A percentile compares a stretch with the other conserved stretches of the same genome.
Evolutionary conservation across 1,140 invertebrate species (phyloP).

Genomic region (Grapholita molesta): DNA sequence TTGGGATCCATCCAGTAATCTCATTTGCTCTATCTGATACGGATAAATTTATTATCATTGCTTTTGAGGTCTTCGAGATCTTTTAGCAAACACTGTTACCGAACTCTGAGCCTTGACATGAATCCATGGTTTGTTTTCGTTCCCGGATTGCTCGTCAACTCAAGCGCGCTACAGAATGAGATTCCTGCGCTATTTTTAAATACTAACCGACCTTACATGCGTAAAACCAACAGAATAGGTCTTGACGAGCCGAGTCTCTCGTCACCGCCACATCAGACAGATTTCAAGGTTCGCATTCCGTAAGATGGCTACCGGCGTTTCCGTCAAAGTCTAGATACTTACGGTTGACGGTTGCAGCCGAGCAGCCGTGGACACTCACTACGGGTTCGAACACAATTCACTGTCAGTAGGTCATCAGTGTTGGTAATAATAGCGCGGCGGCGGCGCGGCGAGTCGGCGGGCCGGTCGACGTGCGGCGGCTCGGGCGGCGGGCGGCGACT

Average conservation of each 20-base stretch:
- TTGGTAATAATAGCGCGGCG: slow-evolving; percentile 61
- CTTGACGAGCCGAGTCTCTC: background rate
- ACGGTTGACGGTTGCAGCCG: slow-evolving; percentile 31
- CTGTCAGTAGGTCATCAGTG: slow-evolving; percentile 55
- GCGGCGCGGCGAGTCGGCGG: slow-evolving; percentile 42
- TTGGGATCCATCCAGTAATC: background rate
- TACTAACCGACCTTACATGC: slow-evolving; percentile 28
- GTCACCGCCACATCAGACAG: slow-evolving; percentile 45
- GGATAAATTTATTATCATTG: slow-evolving; percentile 4
- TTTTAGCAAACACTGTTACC: slow-evolving; percentile 25
- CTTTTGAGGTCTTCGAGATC: background rate
- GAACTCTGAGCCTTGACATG: slow-evolving; percentile 55
- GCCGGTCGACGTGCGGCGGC: slow-evolving; percentile 48
- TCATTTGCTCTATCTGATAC: slow-evolving; percentile 5
- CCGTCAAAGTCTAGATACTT: slow-evolving; percentile 40
- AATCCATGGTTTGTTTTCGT: slow-evolving; percentile 41
- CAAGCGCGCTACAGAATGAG: slow-evolving; percentile 29
- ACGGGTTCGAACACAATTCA: slow-evolving; percentile 49
- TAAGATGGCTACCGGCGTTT: slow-evolving; percentile 58
- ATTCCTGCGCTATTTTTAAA: slow-evolving; percentile 41
- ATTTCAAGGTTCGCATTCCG: slow-evolving; percentile 62
- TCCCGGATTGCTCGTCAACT: slow-evolving; percentile 35
- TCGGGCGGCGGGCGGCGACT: slow-evolving; percentile 30
- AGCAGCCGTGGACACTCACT: slow-evolving; percentile 35
- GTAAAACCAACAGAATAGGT: slow-evolving; percentile 5